Base-by-base conservation (phyloP, 2,797 vertebrate genomes). In the Ammospiza maritima region DNA sequence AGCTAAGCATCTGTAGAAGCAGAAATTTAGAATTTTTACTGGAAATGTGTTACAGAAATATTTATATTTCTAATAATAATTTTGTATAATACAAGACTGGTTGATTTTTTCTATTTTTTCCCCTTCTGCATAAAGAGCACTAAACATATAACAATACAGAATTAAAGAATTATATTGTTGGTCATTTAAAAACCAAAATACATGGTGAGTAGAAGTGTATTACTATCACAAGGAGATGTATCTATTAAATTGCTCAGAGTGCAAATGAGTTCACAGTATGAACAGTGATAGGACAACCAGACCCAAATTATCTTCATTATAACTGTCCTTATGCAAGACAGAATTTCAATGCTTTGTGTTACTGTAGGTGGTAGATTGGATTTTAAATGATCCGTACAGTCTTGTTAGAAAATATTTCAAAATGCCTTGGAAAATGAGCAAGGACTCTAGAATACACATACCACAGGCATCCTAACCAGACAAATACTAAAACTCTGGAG, bases 361-460 rank as follows among this genome's bases (percentile, higher is more conserved):
- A 47, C 86, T 80, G 60, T 79, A 82, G 90, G 86, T 89, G 92
- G 95, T 87, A 96, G 88, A 95, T 80, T 88, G 65, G 86, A 94
- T 96, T 96, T 95, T 79, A 93, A 95, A 94, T 90, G 69, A 95
- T 58, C 88, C 19, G 0, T 93, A 83, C 48, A 85, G 78, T 77
- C 36, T 26, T 93, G 44, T 32, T 54, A 53, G 58, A 65, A 94
- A 76, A 88, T 84, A 85, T 71, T 95, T 65, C 54, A 23, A 87
- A 94, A 72, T 56, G 42, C 45, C 13, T 40, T 83, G 60, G 67
- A 86, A 96, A 93, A 81, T 57, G 23, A 85, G 23, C 23, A 70
- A 62, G 76, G 54, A 25, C 18, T 79, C 25, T 7, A 27, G 50
- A 75, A 84, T 14, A 40, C 25, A 9, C 48, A 48, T 50, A 26